phyloP scores from a whole-genome alignment of 2,888 invertebrate genomes.

The Marasmarcha lunaedactyla region DNA sequence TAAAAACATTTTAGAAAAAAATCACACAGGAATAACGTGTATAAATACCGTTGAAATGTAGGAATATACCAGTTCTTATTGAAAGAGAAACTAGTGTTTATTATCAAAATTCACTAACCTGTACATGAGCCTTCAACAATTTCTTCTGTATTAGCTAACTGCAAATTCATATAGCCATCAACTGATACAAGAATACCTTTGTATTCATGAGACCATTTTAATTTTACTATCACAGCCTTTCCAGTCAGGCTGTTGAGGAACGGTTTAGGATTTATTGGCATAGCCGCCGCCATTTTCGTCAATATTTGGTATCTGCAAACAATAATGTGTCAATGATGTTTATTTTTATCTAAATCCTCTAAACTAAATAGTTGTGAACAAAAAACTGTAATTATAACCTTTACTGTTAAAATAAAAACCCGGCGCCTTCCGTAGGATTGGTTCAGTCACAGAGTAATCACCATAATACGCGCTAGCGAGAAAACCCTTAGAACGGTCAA shows the following conservation, averaged over 20 bases:
- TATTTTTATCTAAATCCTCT: too few species aligned
- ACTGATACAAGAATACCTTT: conserved; percentile 98
- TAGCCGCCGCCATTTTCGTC: conserved; percentile 79
- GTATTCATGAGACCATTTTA: conserved; percentile 99
- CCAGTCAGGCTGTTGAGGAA: conserved; percentile 98
- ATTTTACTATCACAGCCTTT: conserved; percentile 96
- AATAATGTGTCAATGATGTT: too few species aligned
- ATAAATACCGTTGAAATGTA: neutral
- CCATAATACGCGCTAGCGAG: too few species aligned
- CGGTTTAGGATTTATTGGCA: conserved; percentile 99
- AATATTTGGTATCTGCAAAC: conserved; percentile 18
- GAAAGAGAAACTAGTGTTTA: too few species aligned
- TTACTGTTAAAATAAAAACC: too few species aligned
- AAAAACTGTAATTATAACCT: too few species aligned
- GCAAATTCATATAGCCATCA: conserved; percentile 99
- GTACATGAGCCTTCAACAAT: conserved; percentile 92
- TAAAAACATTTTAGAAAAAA: neutral
- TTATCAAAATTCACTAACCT: conserved; percentile 61
- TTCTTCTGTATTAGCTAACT: conserved; percentile 98
- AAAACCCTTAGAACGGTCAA: too few species aligned
- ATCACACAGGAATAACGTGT: neutral
- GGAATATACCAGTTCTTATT: too few species aligned
- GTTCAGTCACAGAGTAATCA: too few species aligned
- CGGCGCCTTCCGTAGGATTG: too few species aligned
- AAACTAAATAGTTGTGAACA: too few species aligned